A percentile compares a stretch with the other conserved stretches of the same genome.
phyloP scores from a whole-genome alignment of 1,140 invertebrate genomes.

The Musca domestica region DNA sequence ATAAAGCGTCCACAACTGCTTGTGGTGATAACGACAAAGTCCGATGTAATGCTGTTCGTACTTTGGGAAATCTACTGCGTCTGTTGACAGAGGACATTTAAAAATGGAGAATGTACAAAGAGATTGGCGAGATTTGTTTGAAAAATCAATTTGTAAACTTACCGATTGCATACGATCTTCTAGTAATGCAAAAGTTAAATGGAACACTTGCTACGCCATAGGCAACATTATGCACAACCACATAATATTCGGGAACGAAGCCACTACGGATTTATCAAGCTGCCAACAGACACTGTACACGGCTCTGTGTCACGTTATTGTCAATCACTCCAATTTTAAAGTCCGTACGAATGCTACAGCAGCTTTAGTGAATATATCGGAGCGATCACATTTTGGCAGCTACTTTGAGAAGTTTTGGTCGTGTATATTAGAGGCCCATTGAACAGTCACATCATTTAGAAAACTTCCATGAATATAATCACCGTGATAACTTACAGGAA shows the following conservation, averaged over 20 bases:
- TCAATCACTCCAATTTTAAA: constrained; percentile 64
- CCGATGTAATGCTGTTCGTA: constrained; percentile 75
- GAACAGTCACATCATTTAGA: constrained; percentile 72
- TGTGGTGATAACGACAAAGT: constrained; percentile 73
- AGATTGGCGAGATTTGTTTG: constrained; percentile 53
- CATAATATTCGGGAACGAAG: constrained; percentile 54
- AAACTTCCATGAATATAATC: constrained; percentile 77
- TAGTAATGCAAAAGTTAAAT: constrained; percentile 80
- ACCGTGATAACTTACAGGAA: constrained; percentile 72
- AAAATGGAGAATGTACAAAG: neutral
- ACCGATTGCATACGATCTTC: constrained; percentile 66
- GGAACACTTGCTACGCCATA: constrained; percentile 87
- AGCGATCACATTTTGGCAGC: constrained; percentile 61
- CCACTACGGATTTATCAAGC: constrained; percentile 5
- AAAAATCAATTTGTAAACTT: constrained; percentile 62
- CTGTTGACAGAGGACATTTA: constrained; percentile 55
- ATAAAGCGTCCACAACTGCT: constrained; percentile 65
- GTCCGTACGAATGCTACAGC: constrained; percentile 78
- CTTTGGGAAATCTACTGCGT: constrained; percentile 75
- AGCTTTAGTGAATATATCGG: constrained; percentile 64
- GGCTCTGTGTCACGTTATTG: constrained; percentile 55
- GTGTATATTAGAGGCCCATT: constrained; percentile 65
- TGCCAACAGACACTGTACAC: constrained; percentile 54
- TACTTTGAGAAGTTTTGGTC: constrained; percentile 67
- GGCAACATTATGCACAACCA: constrained; percentile 73